phyloP scores from a whole-genome alignment of 2,888 invertebrate species.

The Halictus ligatus region DNA sequence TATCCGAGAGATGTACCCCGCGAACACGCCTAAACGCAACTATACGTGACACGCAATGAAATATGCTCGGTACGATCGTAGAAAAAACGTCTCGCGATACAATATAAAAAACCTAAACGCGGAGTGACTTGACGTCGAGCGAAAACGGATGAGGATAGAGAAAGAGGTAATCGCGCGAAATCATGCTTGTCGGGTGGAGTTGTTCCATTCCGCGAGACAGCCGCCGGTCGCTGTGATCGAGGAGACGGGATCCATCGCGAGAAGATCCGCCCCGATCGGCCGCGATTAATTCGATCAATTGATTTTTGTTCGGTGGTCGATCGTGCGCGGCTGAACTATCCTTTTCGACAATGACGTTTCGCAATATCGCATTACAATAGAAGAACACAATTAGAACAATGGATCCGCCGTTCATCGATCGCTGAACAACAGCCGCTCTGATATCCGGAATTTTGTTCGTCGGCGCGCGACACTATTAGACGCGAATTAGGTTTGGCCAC shows the following conservation, averaged over 20 bases:
- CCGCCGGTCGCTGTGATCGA: slow-evolving; percentile 18
- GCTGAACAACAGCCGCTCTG: slow-evolving; percentile 64
- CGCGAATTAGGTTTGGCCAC: slow-evolving; percentile 46
- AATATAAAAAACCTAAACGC: slow-evolving; percentile 60
- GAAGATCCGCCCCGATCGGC: slow-evolving; percentile 15
- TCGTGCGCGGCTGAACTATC: slow-evolving; percentile 70
- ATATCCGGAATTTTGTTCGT: slow-evolving; percentile 53
- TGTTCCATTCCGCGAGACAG: neutral
- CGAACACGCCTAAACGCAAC: slow-evolving; percentile 48
- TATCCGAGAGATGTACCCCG: slow-evolving; percentile 16
- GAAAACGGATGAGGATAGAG: slow-evolving; percentile 29
- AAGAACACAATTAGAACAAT: slow-evolving; percentile 80
- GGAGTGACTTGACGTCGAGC: slow-evolving; percentile 59
- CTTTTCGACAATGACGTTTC: slow-evolving; percentile 67
- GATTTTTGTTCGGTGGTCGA: slow-evolving; percentile 39
- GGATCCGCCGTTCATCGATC: slow-evolving; percentile 76
- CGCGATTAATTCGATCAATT: neutral
- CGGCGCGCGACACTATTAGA: slow-evolving; percentile 46
- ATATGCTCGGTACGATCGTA: slow-evolving; percentile 25
- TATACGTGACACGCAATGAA: slow-evolving; percentile 32
- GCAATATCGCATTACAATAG: slow-evolving; percentile 81
- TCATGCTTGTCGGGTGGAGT: slow-evolving; percentile 31
- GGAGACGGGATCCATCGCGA: slow-evolving; percentile 33
- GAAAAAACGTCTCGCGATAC: slow-evolving; percentile 37
- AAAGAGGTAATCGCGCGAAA: neutral